phyloP scores from a whole-genome alignment of 1,140 invertebrate species.

The Bombyx mandarina region DNA sequence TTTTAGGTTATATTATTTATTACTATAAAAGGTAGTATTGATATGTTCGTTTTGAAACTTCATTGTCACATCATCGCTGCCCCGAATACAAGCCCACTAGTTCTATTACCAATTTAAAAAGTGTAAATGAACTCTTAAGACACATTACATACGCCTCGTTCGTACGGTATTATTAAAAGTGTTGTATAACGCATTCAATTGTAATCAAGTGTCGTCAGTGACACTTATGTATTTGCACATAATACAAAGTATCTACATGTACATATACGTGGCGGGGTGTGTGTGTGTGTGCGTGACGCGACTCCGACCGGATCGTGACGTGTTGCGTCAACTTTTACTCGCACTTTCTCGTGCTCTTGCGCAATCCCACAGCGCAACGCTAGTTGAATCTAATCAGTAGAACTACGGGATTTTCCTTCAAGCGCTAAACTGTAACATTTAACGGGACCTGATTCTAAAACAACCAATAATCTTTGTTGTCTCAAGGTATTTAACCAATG shows the following conservation, averaged over 20 bases:
- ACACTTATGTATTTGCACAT: slow-evolving; percentile 29
- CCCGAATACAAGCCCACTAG: too few relatives aligned
- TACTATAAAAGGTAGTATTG: too few relatives aligned
- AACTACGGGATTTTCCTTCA: slow-evolving; percentile 47
- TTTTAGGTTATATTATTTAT: too few relatives aligned
- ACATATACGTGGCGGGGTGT: slow-evolving; percentile 9
- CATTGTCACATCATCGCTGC: too few relatives aligned
- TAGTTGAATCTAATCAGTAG: slow-evolving; percentile 47
- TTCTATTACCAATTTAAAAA: too few relatives aligned
- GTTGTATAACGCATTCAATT: slow-evolving; percentile 50
- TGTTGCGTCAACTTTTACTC: slow-evolving; percentile 70
- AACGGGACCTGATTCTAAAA: neutral
- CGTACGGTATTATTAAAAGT: slow-evolving; percentile 29
- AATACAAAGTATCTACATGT: slow-evolving; percentile 27
- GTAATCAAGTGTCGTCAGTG: slow-evolving; percentile 52
- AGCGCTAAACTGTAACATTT: slow-evolving; percentile 4
- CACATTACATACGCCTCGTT: slow-evolving; percentile 12
- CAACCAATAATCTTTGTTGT: neutral
- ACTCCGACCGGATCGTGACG: slow-evolving; percentile 39
- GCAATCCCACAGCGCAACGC: slow-evolving; percentile 54
- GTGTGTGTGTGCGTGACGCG: slow-evolving; percentile 35
- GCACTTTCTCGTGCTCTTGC: slow-evolving; percentile 67
- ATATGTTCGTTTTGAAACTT: too few relatives aligned
- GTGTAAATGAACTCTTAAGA: too few relatives aligned
- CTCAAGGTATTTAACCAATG: slow-evolving; percentile 4